phyloP scores from a whole-genome alignment of 2,888 invertebrate genomes.

The Stictocephala bisonia region DNA sequence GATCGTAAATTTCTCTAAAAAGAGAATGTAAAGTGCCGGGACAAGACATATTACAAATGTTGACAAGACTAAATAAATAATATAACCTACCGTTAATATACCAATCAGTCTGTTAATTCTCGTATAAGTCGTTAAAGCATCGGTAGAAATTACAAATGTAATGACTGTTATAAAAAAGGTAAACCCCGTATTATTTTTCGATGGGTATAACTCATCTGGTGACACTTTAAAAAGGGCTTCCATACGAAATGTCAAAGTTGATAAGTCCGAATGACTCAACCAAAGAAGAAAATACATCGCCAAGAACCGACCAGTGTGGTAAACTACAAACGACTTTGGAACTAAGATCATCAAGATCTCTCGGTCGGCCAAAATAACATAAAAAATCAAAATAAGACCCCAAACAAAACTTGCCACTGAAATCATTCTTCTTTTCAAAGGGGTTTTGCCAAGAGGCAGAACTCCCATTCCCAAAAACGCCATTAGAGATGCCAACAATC shows the following conservation, averaged over 20 bases:
- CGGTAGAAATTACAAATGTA: not conserved
- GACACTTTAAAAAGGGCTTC: not conserved
- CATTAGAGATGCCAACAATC: not conserved
- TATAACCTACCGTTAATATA: not conserved
- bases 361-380: not conserved
- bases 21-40: not conserved
- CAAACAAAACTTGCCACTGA: not conserved
- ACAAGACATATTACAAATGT: not conserved
- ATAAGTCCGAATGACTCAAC: not conserved
- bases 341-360: not conserved
- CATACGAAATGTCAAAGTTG: not conserved
- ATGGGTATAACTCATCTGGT: not conserved
- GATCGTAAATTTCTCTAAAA: not conserved
- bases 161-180: not conserved
- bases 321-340: not conserved
- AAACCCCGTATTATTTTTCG: not conserved
- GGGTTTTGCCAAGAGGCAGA: conserved; percentile 3
- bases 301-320: not conserved
- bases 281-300: not conserved
- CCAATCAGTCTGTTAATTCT: not conserved
- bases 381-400: not conserved
- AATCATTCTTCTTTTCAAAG: not conserved
- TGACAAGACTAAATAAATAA: not conserved
- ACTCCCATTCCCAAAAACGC: not conserved
- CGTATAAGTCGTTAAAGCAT: not conserved